A percentile compares a stretch with the other conserved stretches of the same genome.
Conservation (phyloP, 2,113 vertebrate genomes). For the Microtus montanus region DNA sequence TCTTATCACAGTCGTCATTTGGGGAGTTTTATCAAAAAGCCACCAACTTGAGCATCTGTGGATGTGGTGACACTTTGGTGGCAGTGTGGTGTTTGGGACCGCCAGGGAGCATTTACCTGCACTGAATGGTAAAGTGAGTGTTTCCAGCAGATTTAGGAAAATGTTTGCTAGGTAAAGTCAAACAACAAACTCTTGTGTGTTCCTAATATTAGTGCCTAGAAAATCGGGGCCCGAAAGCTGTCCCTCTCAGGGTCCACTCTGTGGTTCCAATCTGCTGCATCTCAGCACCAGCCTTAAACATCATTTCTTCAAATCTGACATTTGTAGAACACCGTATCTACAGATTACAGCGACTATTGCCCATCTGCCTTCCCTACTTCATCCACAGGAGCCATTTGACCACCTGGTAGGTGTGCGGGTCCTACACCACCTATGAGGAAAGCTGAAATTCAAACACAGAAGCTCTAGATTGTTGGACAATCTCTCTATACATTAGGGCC, state of each 20-base stretch:
- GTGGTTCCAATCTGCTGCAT: neutral
- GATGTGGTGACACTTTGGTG: slow-evolving; percentile 40
- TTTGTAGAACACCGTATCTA: neutral
- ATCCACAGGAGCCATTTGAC: neutral
- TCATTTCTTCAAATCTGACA: neutral
- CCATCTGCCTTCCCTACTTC: neutral
- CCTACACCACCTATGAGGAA: neutral
- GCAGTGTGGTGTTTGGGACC: neutral
- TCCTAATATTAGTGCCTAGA: neutral
- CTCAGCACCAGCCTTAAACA: neutral
- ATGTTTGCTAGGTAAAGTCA: slow-evolving; percentile 17
- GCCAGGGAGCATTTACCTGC: slow-evolving; percentile 15
- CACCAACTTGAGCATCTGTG: slow-evolving; percentile 52
- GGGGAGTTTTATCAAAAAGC: slow-evolving; percentile 73
- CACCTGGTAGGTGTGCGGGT: neutral
- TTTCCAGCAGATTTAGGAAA: slow-evolving; percentile 49
- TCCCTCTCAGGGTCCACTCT: neutral
- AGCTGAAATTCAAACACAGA: neutral
- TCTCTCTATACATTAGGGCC: neutral
- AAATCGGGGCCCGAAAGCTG: slow-evolving; percentile 12
- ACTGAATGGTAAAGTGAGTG: slow-evolving; percentile 35
- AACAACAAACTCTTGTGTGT: slow-evolving; percentile 10
- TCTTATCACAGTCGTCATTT: slow-evolving; percentile 66
- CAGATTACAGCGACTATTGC: neutral
- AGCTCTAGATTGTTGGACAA: neutral